Base-by-base conservation (phyloP, 2,113 vertebrate genomes). In the Epinephelus lanceolatus region DNA sequence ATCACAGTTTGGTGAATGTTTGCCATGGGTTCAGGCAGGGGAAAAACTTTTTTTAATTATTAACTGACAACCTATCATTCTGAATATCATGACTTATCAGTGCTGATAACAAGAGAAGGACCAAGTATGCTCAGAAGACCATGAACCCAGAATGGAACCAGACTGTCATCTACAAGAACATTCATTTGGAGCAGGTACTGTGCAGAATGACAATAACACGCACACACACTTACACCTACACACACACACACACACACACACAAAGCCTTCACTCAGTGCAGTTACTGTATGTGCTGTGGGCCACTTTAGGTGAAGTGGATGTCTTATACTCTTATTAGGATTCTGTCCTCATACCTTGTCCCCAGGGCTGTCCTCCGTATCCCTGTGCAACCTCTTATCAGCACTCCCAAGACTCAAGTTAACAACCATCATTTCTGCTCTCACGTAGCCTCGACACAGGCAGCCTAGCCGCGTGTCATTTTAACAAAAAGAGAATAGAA, bases 71-170 rank as follows among this genome's bases (percentile, higher is more conserved):
- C 8, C 55, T 51, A 78, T 62, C 23, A 81, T 68, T 92, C 69
- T 91, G 15, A 86, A 86, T 90, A 61, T 89, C 55, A 62, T 88
- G 42, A 92, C 73, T 91, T 89, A 91, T 88, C 94, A 99, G 98
- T 93, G 97, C 97, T 87, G 98, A 99, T 77, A 98, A 99, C 94
- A 99, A 99, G 91, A 94, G 98, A 88, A 96, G 97, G 79, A 99
- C 97, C 83, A 99, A 98, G 89, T 97, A 99, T 53, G 88, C 97
- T 33, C 98, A 99, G 94, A 99, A 98, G 91, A 99, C 97, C 86
- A 91, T 97, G 94, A 99, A 99, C 93, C 98, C 98, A 53, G 98
- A 99, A 86, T 99, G 98, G 98, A 99, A 99, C 95, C 98, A 99
- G 95, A 99, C 98, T 0, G 98, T 99, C 81, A 99, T 99, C 94